phyloP scores from a whole-genome alignment of 2,113 vertebrate genomes.

The Proteles cristata region DNA sequence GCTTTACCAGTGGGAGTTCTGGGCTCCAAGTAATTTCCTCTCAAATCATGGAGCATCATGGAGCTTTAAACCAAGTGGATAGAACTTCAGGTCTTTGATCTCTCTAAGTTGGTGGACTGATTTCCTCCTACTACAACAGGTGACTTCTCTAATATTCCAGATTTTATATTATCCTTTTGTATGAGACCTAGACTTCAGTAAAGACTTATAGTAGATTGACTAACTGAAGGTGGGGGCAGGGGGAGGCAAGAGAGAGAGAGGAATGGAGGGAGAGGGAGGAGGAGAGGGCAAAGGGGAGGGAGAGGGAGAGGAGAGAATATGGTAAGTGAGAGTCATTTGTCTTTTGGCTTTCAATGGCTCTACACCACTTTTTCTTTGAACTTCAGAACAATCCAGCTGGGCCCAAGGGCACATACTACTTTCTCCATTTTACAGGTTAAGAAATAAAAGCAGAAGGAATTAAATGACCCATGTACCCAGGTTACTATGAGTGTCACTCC shows the following conservation, averaged over 20 bases:
- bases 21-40: not conserved
- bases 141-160: not conserved
- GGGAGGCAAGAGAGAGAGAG: too few relatives aligned
- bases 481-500: not conserved
- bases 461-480: not conserved
- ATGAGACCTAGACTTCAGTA: not conserved
- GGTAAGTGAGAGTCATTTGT: not conserved
- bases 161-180: not conserved
- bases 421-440: not conserved
- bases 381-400: not conserved
- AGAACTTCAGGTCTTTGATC: not conserved
- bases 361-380: not conserved
- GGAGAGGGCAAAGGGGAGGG: too few relatives aligned
- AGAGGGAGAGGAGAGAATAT: not conserved
- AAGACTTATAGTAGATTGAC: not conserved
- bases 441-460: not conserved
- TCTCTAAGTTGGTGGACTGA: not conserved
- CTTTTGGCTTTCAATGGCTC: conserved; percentile 22
- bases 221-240: not conserved
- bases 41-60: not conserved
- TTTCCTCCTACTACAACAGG: not conserved
- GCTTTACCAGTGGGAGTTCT: not conserved
- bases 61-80: not conserved
- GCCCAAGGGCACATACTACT: not conserved
- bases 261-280: not conserved